A percentile compares a stretch with the other conserved stretches of the same genome.
Evolutionary conservation across 2,888 invertebrate species (phyloP).

Genomic region (Noctua janthina): DNA sequence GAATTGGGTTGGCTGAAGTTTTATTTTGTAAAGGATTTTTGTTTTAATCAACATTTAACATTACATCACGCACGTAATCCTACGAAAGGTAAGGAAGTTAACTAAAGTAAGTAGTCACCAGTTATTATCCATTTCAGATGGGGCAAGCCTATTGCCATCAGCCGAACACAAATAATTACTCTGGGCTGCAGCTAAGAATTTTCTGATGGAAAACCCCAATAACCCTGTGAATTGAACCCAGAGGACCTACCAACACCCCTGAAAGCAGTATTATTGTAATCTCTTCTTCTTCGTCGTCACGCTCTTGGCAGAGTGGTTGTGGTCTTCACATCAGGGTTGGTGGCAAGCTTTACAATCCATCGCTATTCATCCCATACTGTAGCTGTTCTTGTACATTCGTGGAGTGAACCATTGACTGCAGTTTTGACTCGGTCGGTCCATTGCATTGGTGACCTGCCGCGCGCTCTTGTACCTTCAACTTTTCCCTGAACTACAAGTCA

Average conservation of each 20-base stretch:
- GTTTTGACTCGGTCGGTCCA: too few species aligned
- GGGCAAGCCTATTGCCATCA: not conserved
- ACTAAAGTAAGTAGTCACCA: not conserved
- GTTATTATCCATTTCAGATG: not conserved
- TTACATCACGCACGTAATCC: not conserved
- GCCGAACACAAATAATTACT: not conserved
- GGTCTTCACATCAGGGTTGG: too few species aligned
- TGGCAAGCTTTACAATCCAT: too few species aligned
- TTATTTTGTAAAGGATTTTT: constrained; percentile 16
- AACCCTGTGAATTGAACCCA: not conserved
- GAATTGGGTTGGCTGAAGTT: constrained; percentile 2
- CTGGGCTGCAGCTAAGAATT: not conserved
- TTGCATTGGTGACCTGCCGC: too few species aligned
- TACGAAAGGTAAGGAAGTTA: not conserved
- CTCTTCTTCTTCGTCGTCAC: too few species aligned
- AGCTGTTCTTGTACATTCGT: too few species aligned
- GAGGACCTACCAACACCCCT: not conserved
- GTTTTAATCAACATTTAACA: not conserved
- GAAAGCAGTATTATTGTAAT: not conserved
- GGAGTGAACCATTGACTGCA: too few species aligned
- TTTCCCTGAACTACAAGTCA: too few species aligned
- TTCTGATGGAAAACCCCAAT: not conserved
- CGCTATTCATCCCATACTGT: too few species aligned
- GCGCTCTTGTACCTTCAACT: too few species aligned
- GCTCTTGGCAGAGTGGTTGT: too few species aligned